Evolutionary conservation across 2,797 vertebrate species (phyloP).

Genomic region (Pygocentrus nattereri): DNA sequence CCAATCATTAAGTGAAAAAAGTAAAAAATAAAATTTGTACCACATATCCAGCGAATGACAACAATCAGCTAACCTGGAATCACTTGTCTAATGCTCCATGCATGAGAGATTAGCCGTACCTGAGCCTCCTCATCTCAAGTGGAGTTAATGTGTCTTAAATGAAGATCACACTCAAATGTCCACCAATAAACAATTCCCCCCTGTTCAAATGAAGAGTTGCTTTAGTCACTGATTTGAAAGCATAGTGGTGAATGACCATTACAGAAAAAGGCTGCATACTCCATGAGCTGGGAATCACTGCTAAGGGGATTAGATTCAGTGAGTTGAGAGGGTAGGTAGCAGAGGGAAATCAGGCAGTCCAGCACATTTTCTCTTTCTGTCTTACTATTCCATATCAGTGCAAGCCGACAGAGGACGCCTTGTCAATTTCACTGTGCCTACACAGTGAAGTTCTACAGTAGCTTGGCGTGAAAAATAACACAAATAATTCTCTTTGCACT

Average conservation of each 20-base stretch:
- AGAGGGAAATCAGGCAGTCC: slow-evolving; percentile 61
- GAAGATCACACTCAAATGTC: slow-evolving; percentile 48
- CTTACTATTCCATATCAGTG: slow-evolving; percentile 41
- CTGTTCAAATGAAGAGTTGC: slow-evolving; percentile 58
- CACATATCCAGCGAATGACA: not conserved
- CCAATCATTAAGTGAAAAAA: slow-evolving; percentile 19
- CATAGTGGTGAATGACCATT: slow-evolving; percentile 44
- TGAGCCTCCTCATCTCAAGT: slow-evolving; percentile 8
- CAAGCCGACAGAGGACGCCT: slow-evolving; percentile 59
- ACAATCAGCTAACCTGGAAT: not conserved
- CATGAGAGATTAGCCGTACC: slow-evolving; percentile 36
- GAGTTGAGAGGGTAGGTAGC: slow-evolving; percentile 56
- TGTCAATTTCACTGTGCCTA: slow-evolving; percentile 55
- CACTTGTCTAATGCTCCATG: slow-evolving; percentile 42
- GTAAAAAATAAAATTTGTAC: not conserved
- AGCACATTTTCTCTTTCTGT: slow-evolving; percentile 25
- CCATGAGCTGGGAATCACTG: slow-evolving; percentile 58
- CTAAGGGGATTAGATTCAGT: slow-evolving; percentile 67
- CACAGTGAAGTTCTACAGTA: slow-evolving; percentile 52
- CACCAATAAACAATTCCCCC: slow-evolving; percentile 49
- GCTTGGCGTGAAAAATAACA: slow-evolving; percentile 52
- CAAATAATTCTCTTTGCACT: not conserved
- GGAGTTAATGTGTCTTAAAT: slow-evolving; percentile 41
- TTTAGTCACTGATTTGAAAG: slow-evolving; percentile 69
- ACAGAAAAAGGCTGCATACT: slow-evolving; percentile 48